phyloP scores from a whole-genome alignment of 2,797 vertebrate species.

The Rhinophrynus dorsalis region DNA sequence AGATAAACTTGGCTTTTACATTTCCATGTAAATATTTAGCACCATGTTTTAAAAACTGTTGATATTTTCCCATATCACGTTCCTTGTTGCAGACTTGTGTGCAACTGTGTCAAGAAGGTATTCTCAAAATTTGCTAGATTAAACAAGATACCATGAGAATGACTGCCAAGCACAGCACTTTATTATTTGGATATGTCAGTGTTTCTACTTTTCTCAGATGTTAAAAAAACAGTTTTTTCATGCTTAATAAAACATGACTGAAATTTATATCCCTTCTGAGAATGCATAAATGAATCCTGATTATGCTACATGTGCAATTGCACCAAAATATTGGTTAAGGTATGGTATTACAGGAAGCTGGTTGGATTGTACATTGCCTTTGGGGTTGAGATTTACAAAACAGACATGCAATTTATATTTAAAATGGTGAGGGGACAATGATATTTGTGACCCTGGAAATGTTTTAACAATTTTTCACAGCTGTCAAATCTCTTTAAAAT shows the following conservation, averaged over 20 bases:
- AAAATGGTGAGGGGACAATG: constrained; percentile 15
- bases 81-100: no score
- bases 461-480: not conserved
- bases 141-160: constrained; percentile 15
- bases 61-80: no score
- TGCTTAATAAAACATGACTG: constrained; percentile 35
- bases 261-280: constrained; percentile 22
- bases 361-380: constrained; percentile 20
- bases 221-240: constrained; percentile 27
- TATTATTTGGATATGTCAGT: not conserved
- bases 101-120: no score
- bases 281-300: constrained; percentile 20
- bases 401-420: constrained; percentile 3
- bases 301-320: constrained; percentile 26
- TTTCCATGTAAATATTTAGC: no score
- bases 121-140: not conserved
- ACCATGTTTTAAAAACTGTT: no score
- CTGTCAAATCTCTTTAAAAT: not conserved
- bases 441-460: not conserved
- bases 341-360: constrained; percentile 41
- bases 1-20: no score
- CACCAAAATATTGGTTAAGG: constrained; percentile 24
- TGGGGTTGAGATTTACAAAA: constrained; percentile 21
- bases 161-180: constrained; percentile 19
- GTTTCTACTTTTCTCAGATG: not conserved